phyloP scores from a whole-genome alignment of 1,140 invertebrate genomes.

The Aleiodes sp. region DNA sequence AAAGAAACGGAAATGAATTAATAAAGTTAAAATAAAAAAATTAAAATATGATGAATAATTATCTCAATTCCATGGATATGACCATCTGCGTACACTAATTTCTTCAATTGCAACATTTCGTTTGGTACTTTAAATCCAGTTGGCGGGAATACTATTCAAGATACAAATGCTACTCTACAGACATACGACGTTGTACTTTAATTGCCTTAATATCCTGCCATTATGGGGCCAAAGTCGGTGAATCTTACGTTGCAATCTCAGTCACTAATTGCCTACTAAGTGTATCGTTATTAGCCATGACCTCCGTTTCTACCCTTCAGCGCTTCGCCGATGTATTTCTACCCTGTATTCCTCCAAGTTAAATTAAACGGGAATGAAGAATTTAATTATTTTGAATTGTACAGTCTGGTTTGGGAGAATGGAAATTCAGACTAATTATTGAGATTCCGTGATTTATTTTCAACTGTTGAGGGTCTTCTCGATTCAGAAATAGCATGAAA shows the following conservation, averaged over 20 bases:
- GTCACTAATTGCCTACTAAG: constrained; percentile 20
- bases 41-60: no score
- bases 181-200: not conserved
- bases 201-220: constrained; percentile 42
- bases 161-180: not conserved
- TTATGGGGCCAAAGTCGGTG: constrained; percentile 32
- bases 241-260: constrained; percentile 22
- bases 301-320: not conserved
- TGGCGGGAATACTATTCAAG: not conserved
- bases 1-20: no score
- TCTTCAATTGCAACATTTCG: no score
- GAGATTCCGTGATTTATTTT: no score
- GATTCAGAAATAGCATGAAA: no score
- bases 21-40: no score
- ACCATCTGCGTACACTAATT: no score
- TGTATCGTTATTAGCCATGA: constrained; percentile 22
- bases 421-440: no score
- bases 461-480: no score
- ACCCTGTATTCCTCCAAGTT: not conserved
- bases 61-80: no score
- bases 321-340: not conserved
- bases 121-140: not conserved
- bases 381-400: constrained; percentile 3
- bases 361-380: not conserved
- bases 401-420: no score